phyloP scores from a whole-genome alignment of 1,140 invertebrate species.

The Meloidogyne floridensis region DNA sequence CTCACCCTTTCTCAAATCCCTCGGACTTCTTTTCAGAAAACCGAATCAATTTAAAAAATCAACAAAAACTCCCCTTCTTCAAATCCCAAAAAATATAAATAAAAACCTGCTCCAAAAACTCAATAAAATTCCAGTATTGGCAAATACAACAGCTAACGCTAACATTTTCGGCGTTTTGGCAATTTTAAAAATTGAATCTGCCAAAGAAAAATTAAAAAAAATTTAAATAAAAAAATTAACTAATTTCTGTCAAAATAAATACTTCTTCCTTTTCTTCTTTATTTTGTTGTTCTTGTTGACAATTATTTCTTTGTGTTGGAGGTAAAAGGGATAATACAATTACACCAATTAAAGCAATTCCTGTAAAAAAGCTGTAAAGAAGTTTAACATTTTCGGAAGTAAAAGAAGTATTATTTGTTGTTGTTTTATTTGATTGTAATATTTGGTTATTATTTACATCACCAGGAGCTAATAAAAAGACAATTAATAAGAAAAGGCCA shows the following conservation, averaged over 20 bases:
- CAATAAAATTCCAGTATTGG: conserved; percentile 55
- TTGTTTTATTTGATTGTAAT: background rate
- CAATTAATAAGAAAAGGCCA: conserved; percentile 17
- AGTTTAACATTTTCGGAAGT: conserved; percentile 18
- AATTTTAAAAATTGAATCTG: conserved; percentile 30
- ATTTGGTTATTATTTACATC: background rate
- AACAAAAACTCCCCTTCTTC: too few relatives aligned
- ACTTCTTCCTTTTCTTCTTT: conserved; percentile 2
- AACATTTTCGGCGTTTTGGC: conserved; percentile 44
- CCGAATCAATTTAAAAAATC: too few relatives aligned
- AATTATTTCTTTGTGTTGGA: background rate
- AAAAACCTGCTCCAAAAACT: conserved; percentile 41
- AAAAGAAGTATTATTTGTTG: background rate
- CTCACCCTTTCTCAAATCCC: too few relatives aligned
- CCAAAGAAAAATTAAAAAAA: background rate
- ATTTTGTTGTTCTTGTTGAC: background rate
- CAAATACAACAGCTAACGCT: conserved; percentile 45
- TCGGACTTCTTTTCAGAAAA: too few relatives aligned
- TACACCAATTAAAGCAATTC: conserved; percentile 31
- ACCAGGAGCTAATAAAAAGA: conserved; percentile 11
- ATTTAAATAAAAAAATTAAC: background rate
- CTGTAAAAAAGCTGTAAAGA: conserved; percentile 33
- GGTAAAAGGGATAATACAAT: conserved; percentile 28
- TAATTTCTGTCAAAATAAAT: background rate
- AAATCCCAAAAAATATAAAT: background rate